These are phyloP conservation scores for Eurystomus glaucurus DNA, from an alignment of 2,797 vertebrate species.

Conservation along the genomic window DNA sequence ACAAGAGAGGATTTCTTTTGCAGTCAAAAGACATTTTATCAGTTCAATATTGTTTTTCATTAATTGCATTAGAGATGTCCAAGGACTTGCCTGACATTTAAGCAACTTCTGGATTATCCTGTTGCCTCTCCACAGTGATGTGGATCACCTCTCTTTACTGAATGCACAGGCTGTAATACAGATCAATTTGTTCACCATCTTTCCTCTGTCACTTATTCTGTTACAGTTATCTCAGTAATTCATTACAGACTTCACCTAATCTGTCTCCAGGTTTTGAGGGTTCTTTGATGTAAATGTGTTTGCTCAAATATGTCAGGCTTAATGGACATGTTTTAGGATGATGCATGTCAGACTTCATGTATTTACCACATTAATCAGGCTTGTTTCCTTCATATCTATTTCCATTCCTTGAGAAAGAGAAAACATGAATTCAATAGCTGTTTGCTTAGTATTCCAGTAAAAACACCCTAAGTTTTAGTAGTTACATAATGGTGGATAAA, in stretches of 20 bases:
- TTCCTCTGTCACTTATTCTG: slow-evolving; percentile 13
- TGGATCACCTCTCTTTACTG: neutral
- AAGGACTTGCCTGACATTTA: slow-evolving; percentile 1
- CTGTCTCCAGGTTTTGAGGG: slow-evolving; percentile 30
- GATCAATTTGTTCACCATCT: slow-evolving; percentile 1
- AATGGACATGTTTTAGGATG: slow-evolving; percentile 52
- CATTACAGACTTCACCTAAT: slow-evolving; percentile 39
- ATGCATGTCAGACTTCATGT: slow-evolving; percentile 35
- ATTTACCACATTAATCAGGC: slow-evolving; percentile 52
- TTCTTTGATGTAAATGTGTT: slow-evolving; percentile 50
- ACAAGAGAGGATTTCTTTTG: slow-evolving; percentile 39
- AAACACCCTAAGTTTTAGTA: neutral
- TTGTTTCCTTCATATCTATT: slow-evolving; percentile 34
- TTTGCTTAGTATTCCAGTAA: neutral
- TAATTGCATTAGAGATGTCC: neutral
- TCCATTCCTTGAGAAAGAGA: neutral
- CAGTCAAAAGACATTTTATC: slow-evolving; percentile 13
- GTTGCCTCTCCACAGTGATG: neutral
- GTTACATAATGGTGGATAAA: neutral
- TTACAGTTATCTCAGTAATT: slow-evolving; percentile 50
- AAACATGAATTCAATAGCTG: neutral
- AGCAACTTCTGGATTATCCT: neutral
- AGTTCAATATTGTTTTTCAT: slow-evolving; percentile 26
- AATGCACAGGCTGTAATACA: neutral
- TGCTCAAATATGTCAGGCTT: slow-evolving; percentile 60